Percentiles rank a stretch among this genome's conserved stretches.
Evolutionary conservation across 1,140 invertebrate species (phyloP).

Genomic region (Diplogasteroides magnus): DNA sequence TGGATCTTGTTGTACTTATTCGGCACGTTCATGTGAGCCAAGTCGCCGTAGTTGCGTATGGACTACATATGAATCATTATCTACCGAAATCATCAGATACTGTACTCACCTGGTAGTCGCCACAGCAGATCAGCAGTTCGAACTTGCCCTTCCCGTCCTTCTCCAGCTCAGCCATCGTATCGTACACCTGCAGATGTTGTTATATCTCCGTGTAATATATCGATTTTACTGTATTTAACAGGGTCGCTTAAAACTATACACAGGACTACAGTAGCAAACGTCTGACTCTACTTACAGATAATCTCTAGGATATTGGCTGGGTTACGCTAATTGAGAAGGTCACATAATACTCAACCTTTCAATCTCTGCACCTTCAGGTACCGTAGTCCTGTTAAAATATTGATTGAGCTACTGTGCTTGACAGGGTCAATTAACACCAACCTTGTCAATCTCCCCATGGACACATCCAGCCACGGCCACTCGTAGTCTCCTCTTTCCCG

Average conservation of each 20-base stretch:
- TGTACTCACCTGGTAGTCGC: slow-evolving; percentile 50
- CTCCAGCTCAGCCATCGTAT: slow-evolving; percentile 65
- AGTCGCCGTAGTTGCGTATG: slow-evolving; percentile 60
- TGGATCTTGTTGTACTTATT: slow-evolving; percentile 82
- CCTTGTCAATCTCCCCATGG: slow-evolving; percentile 81
- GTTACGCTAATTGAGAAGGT: too few species aligned
- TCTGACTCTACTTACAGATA: too few species aligned
- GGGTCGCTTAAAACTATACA: too few species aligned
- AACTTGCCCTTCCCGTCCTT: slow-evolving; percentile 65
- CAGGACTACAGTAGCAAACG: too few species aligned
- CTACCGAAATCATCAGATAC: slow-evolving; percentile 60
- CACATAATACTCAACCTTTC: too few species aligned
- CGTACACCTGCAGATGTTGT: slow-evolving; percentile 36
- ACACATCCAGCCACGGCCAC: slow-evolving; percentile 92
- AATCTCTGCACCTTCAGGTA: too few species aligned
- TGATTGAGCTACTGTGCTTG: too few species aligned
- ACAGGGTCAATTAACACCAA: too few species aligned
- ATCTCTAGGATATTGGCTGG: too few species aligned
- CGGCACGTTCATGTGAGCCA: slow-evolving; percentile 86
- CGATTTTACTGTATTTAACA: too few species aligned
- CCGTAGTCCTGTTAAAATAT: too few species aligned
- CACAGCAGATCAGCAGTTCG: slow-evolving; percentile 69
- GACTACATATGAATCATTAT: slow-evolving; percentile 54
- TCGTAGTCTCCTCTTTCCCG: slow-evolving; percentile 11
- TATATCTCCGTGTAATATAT: background rate